phyloP scores from a whole-genome alignment of 2,113 vertebrate species.

The Cyprinodon variegatus region DNA sequence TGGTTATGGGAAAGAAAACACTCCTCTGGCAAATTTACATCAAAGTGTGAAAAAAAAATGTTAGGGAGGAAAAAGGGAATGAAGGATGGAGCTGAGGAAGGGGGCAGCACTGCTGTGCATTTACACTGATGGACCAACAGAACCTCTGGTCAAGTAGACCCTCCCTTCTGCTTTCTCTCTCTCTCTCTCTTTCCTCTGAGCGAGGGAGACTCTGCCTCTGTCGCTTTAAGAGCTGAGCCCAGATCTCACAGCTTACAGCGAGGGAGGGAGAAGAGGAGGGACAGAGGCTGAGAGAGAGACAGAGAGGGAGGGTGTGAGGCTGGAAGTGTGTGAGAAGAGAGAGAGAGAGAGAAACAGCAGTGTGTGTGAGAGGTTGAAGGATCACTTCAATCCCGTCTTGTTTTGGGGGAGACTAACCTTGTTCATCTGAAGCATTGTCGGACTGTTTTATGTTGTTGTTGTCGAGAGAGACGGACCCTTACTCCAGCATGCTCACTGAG shows the following conservation, averaged over 20 bases:
- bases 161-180: conserved; percentile 39
- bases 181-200: not conserved
- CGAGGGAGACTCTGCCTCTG: conserved; percentile 69
- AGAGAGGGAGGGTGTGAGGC: conserved; percentile 66
- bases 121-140: conserved; percentile 52
- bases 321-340: conserved; percentile 76
- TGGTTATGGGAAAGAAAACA: not conserved
- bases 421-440: conserved; percentile 78
- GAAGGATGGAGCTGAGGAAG: conserved; percentile 47
- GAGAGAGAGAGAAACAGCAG: conserved; percentile 79
- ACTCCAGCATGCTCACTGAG: conserved; percentile 98
- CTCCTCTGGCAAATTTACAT: not conserved
- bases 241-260: conserved; percentile 82
- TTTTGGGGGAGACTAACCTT: conserved; percentile 83
- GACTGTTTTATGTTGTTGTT: conserved; percentile 90
- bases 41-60: conserved; percentile 22
- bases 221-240: conserved; percentile 95
- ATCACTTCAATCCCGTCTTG: conserved; percentile 84
- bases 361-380: conserved; percentile 91
- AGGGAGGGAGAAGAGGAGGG: conserved; percentile 79
- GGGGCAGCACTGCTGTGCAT: conserved; percentile 62
- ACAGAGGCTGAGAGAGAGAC: conserved; percentile 73
- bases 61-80: conserved; percentile 5
- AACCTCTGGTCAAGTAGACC: conserved; percentile 63
- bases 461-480: conserved; percentile 81